These are phyloP conservation scores for Liparis tanakae DNA, from an alignment of 2,797 vertebrate species.

Conservation along the genomic window DNA sequence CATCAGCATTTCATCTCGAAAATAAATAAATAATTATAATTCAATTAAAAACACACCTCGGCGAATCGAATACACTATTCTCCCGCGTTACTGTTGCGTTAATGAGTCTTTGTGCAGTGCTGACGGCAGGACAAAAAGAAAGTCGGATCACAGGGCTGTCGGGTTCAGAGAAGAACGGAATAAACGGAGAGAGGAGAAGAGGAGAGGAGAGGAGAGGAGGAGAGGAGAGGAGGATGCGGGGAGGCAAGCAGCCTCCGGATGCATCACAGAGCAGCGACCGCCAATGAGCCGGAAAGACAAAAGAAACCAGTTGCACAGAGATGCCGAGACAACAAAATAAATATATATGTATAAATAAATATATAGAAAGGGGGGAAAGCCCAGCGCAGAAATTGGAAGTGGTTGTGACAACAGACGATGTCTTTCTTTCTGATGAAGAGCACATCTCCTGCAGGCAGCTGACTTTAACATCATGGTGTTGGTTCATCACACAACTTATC, in stretches of 20 bases:
- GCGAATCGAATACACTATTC: background rate
- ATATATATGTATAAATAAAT: too few species aligned
- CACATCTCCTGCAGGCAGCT: background rate
- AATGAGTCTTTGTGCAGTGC: background rate
- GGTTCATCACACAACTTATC: background rate
- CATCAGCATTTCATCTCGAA: slow-evolving; percentile 43
- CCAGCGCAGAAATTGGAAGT: background rate
- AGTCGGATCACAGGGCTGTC: background rate
- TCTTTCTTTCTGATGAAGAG: background rate
- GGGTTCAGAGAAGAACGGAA: background rate
- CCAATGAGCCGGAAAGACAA: slow-evolving; percentile 44
- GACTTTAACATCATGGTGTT: slow-evolving; percentile 35
- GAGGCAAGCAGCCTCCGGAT: slow-evolving; percentile 30
- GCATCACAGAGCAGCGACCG: slow-evolving; percentile 27
- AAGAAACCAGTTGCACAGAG: slow-evolving; percentile 76
- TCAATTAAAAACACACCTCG: background rate
- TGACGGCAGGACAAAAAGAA: slow-evolving; percentile 11
- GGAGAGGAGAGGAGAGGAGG: slow-evolving; percentile 15
- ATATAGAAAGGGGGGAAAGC: background rate
- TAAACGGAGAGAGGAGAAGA: background rate
- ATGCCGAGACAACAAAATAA: slow-evolving; percentile 3
- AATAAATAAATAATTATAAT: too few species aligned
- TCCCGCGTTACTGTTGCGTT: background rate
- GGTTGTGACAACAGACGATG: slow-evolving; percentile 22
- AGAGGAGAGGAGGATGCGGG: slow-evolving; percentile 16